Percentiles rank a stretch among this genome's conserved stretches.
Evolutionary conservation across 2,888 invertebrate species (phyloP).

Genomic region (Bombylius major): DNA sequence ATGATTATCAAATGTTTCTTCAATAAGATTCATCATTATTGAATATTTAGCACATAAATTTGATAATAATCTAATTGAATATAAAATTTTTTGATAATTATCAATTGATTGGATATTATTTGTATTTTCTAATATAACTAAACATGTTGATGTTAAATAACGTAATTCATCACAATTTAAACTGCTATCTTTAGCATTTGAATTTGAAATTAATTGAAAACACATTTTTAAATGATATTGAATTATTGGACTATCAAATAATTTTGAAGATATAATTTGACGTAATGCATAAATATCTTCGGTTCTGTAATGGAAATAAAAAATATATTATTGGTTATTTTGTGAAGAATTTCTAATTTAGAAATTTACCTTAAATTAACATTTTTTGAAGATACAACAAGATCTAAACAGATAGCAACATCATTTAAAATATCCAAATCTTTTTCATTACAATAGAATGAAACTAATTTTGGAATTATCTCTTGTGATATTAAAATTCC

Average conservation of each 20-base stretch:
- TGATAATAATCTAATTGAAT: neutral
- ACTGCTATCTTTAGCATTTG: neutral
- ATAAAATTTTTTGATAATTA: neutral
- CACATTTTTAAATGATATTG: slow-evolving; percentile 26
- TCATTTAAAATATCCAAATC: slow-evolving; percentile 23
- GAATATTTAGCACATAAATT: neutral
- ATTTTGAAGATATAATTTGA: slow-evolving; percentile 19
- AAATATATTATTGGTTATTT: neutral
- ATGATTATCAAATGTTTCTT: neutral
- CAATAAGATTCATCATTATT: neutral
- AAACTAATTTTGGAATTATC: slow-evolving; percentile 25
- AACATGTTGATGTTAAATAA: neutral
- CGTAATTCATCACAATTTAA: neutral
- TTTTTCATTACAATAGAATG: slow-evolving; percentile 18
- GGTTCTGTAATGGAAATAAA: neutral
- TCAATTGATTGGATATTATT: neutral
- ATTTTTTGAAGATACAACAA: slow-evolving; percentile 14
- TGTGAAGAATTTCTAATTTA: neutral
- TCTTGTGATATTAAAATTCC: slow-evolving; percentile 26
- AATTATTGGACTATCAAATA: slow-evolving; percentile 16
- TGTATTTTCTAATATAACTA: neutral
- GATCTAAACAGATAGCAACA: slow-evolving; percentile 23
- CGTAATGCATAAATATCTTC: slow-evolving; percentile 20
- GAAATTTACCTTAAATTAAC: slow-evolving; percentile 1
- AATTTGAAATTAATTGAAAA: slow-evolving; percentile 13